Percentiles rank a stretch among this genome's conserved stretches.
These are phyloP conservation scores for Ips nitidus DNA, from an alignment of 1,140 invertebrate species.

Conservation along the genomic window DNA sequence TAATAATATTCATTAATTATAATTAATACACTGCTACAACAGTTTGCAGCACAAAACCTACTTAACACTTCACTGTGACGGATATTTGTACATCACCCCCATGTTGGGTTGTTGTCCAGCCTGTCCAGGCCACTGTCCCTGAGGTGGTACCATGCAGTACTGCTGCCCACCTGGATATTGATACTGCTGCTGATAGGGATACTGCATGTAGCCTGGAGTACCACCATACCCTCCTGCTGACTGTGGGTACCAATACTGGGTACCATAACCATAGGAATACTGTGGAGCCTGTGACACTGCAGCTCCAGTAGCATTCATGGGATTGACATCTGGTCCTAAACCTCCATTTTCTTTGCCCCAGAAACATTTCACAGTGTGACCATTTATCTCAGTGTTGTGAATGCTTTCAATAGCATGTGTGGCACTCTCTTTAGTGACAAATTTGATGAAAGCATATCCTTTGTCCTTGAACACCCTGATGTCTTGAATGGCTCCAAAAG, in stretches of 20 bases:
- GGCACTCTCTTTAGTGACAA: slow-evolving; percentile 95
- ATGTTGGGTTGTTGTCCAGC: slow-evolving; percentile 49
- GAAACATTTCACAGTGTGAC: slow-evolving; percentile 95
- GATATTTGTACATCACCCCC: slow-evolving; percentile 77
- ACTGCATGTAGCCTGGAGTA: slow-evolving; percentile 67
- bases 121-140: slow-evolving; percentile 50
- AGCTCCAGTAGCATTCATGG: slow-evolving; percentile 52
- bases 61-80: slow-evolving; percentile 64
- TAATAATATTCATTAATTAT: neutral
- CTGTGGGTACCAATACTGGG: slow-evolving; percentile 77
- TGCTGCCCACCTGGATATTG: slow-evolving; percentile 59
- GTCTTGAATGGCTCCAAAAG: slow-evolving; percentile 95
- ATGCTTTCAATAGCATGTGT: slow-evolving; percentile 96
- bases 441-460: slow-evolving; percentile 84
- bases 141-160: slow-evolving; percentile 52
- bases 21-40: slow-evolving; percentile 28
- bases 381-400: slow-evolving; percentile 96
- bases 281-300: slow-evolving; percentile 55
- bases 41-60: slow-evolving; percentile 22
- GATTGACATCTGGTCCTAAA: slow-evolving; percentile 47
- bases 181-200: slow-evolving; percentile 59
- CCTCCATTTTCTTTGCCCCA: slow-evolving; percentile 97
- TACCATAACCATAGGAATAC: slow-evolving; percentile 67
- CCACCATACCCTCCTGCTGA: slow-evolving; percentile 55
- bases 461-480: slow-evolving; percentile 99